These are phyloP conservation scores for Natrix natrix DNA, from an alignment of 2,797 vertebrate genomes.

Conservation along the genomic window DNA sequence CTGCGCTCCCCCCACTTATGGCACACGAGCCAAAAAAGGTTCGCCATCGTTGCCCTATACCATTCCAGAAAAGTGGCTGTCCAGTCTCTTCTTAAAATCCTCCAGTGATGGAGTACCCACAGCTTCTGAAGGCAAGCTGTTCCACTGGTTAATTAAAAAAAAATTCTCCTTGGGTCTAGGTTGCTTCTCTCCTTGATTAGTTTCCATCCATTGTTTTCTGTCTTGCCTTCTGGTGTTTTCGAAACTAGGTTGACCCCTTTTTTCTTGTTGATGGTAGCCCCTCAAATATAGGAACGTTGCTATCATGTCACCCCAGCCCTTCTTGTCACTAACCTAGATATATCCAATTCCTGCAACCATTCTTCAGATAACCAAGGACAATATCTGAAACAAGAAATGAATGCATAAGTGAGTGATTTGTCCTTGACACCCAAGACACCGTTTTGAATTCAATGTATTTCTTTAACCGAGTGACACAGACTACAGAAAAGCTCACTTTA, in stretches of 20 bases:
- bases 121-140: neutral
- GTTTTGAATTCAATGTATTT: neutral
- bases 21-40: too few species aligned
- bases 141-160: neutral
- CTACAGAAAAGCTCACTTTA: neutral
- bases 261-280: neutral
- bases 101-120: neutral
- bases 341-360: neutral
- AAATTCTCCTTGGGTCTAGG: neutral
- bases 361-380: neutral
- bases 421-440: neutral
- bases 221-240: neutral
- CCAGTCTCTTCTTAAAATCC: neutral
- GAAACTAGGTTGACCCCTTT: neutral
- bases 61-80: neutral
- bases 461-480: neutral
- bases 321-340: neutral
- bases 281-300: neutral
- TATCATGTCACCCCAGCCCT: neutral
- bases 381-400: neutral
- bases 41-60: too few species aligned
- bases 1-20: too few species aligned
- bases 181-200: neutral
- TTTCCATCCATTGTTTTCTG: neutral
- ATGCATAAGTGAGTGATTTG: neutral